Base-by-base conservation (phyloP, 53 echinoderm and acorn worm species). In the Stichopus horrens region DNA sequence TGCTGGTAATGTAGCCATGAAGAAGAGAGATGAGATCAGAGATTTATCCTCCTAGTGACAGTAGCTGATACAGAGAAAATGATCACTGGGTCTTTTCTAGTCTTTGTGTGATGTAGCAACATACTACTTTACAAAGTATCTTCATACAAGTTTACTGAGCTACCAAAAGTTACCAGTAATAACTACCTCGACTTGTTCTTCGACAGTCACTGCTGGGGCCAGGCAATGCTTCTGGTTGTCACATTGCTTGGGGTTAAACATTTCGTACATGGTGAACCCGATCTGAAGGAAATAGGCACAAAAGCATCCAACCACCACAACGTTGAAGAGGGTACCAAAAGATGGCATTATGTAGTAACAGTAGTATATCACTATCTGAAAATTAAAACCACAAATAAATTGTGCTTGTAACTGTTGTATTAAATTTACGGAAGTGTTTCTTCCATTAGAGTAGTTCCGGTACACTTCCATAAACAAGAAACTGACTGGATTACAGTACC, bases 211-310 rank as follows among this genome's bases (percentile, higher is more conserved):
- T 9, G 85, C 85, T n/a, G 85, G 85, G 21, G 23, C 66, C 7
- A 85, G 85, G 16, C 85, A 85, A 23, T 51, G 21, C 8, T 85
- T 75, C 56, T 86, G 77, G 16, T 79, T 57, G 73, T 86, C 67
- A 76, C 96, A 96, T 52, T 90, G 92, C 58, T 90, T 86, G 65
- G 96, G 96, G 88, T 94, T 94, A 89, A 96, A 96, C 74, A 96
- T 77, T 9, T 93, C 83, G 55, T 93, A 96, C 93, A 95, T 91
- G 74, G 93, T 92, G 86, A 89, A 76, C 75, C 92, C 78, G 10
- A 89, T 85, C 19, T 96, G 93, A 58, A 90, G 23, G 86, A 95
- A 89, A 86, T 96, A 96, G 18, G 88, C 89, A 74, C 91, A 18
- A 58, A 96, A 93, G 19, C 90, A 87, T 10, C 93, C 92, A 76